These are phyloP conservation scores for Gonatopus flavifemur DNA, from an alignment of 1,140 invertebrate species.

Conservation along the genomic window DNA sequence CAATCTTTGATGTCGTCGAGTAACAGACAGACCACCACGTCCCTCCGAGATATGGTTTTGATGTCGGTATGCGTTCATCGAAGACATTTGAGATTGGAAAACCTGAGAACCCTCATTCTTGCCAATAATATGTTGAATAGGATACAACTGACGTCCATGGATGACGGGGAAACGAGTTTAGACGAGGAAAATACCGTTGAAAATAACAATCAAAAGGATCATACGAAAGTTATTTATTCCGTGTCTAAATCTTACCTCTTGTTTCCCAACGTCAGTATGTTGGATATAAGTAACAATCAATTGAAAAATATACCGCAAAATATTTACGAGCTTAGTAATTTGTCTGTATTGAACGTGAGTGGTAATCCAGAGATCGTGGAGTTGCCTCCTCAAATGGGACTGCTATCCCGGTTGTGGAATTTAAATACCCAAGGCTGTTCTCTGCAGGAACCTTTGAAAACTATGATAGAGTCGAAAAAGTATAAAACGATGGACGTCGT, in stretches of 20 bases:
- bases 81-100: slow-evolving; percentile 78
- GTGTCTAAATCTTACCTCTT: slow-evolving; percentile 63
- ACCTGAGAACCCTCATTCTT: slow-evolving; percentile 77
- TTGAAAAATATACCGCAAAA: slow-evolving; percentile 79
- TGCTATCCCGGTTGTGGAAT: slow-evolving; percentile 93
- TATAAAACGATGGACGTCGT: slow-evolving; percentile 97
- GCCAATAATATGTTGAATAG: slow-evolving; percentile 81
- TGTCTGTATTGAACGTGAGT: slow-evolving; percentile 93
- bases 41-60: slow-evolving; percentile 72
- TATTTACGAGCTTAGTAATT: slow-evolving; percentile 81
- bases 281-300: slow-evolving; percentile 91
- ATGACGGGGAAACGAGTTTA: slow-evolving; percentile 60
- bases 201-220: slow-evolving; percentile 40
- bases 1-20: slow-evolving; percentile 44
- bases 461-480: slow-evolving; percentile 90
- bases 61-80: slow-evolving; percentile 81
- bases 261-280: slow-evolving; percentile 92
- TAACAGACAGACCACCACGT: slow-evolving; percentile 57
- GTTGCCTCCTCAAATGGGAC: slow-evolving; percentile 92
- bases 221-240: slow-evolving; percentile 33
- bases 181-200: slow-evolving; percentile 45
- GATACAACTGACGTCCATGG: slow-evolving; percentile 78
- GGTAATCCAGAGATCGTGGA: slow-evolving; percentile 84
- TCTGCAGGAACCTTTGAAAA: slow-evolving; percentile 84
- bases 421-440: slow-evolving; percentile 89